Evolutionary conservation across 2,888 invertebrate species (phyloP).

Genomic region (Colostygia pectinataria): DNA sequence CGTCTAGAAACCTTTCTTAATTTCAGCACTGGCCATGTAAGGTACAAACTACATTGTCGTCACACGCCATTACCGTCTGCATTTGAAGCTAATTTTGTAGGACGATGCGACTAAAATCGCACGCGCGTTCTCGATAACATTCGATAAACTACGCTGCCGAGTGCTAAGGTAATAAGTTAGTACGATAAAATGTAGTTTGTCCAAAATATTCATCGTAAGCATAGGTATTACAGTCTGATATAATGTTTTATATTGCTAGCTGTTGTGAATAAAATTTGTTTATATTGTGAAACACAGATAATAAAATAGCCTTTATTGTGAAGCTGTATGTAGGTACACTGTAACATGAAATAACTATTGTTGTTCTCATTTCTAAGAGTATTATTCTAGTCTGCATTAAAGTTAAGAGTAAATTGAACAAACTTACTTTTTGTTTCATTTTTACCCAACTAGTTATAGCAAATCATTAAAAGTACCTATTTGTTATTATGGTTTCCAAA

Average conservation of each 20-base stretch:
- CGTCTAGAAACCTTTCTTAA: slow-evolving; percentile 17
- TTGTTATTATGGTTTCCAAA: too few relatives aligned
- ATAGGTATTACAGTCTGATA: slow-evolving; percentile 62
- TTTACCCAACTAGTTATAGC: too few relatives aligned
- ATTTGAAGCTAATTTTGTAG: not conserved
- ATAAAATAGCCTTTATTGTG: slow-evolving; percentile 79
- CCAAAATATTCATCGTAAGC: slow-evolving; percentile 23
- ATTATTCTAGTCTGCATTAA: slow-evolving; percentile 84
- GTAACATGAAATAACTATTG: slow-evolving; percentile 80
- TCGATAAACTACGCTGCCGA: not conserved
- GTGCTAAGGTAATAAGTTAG: too few relatives aligned
- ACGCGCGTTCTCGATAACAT: slow-evolving; percentile 25
- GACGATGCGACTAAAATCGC: not conserved
- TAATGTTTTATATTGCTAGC: slow-evolving; percentile 81
- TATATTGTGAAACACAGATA: slow-evolving; percentile 77
- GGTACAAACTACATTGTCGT: not conserved
- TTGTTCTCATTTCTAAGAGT: slow-evolving; percentile 83
- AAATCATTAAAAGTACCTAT: too few relatives aligned
- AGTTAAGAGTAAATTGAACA: slow-evolving; percentile 82
- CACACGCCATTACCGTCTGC: not conserved
- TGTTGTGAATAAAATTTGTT: slow-evolving; percentile 82
- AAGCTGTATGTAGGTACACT: slow-evolving; percentile 80
- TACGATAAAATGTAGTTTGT: not conserved
- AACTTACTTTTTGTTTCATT: slow-evolving; percentile 56
- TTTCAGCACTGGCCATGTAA: slow-evolving; percentile 44